Evolutionary conservation across 2,113 vertebrate species (phyloP), one percentile per base, ranked within the genome.

Genomic region (Cygnus buccinator): DNA sequence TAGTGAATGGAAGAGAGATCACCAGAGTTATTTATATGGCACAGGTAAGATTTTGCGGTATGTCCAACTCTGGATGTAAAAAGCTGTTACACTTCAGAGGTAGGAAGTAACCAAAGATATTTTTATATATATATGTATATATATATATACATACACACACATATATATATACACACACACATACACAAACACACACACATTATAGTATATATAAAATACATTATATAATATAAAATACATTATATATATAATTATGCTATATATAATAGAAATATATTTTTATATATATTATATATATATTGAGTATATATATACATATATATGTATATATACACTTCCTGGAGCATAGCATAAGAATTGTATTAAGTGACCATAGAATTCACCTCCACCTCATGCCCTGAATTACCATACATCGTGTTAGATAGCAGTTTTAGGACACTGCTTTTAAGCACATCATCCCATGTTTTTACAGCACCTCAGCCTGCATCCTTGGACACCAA

Each of bases 11-110:
- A 77, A 98, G 97, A 89, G 98, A 99, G 35, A 83, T 98, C 73
- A 99, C 99, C 88, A 98, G 98, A 96, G 98, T 99, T 72, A 88
- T 99, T 88, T 99, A 98, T 96, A 97, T 99, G 97, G 97, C 98
- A 77, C 99, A 99, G 98, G 99, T 99, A 97, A 96, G 62, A 63
- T 6, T 28, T 5, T 82, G 35, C 39, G 73, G 2, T 39, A 3
- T n/a, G 15, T 54, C 62, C 57, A 79, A 10, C 2, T 8, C 11
- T 15, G 48, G 72, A 39, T 25, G 46, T 43, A 72, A 52, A 80
- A 87, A 62, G 55, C 14, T 8, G 1, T 52, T 54, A 57, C 7
- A 21, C 8, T 39, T 57, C 17, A 43, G 18, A 74, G 41, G 35
- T 58, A 13, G 13, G 23, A 61, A 86, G 31, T 26, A 65, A 62